Base-by-base conservation (phyloP, 1,140 invertebrate genomes). In the Apis florea region DNA sequence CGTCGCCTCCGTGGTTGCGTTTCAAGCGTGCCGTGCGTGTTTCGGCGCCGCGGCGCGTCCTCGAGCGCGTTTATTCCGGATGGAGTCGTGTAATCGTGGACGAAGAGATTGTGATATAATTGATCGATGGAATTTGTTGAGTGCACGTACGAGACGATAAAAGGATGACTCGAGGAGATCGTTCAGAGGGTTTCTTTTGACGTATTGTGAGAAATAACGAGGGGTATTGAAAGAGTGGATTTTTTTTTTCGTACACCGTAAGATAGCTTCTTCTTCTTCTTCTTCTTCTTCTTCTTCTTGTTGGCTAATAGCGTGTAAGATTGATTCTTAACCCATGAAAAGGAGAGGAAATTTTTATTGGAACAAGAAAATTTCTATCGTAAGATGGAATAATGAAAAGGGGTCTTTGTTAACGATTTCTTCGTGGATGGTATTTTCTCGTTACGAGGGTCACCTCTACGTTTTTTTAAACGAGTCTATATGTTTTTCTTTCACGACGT, bases 11-110 rank as follows among this genome's bases (percentile, higher is more conserved):
- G 72, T 66, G 53, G 24, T 51, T 69, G 59, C 31, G 49, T 54
- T 68, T 63, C 21, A 51, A 67, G 74, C 74, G 73, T 78, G 26
- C 26, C 51, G 69, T 70, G 51, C 69, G 69, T 67, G 12, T 56
- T 49, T 49, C 61, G 49, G 12, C 51, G 49, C 49, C 61, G 21
- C 47, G 21, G 31, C 49, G 26, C n/a, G 26, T 61, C 59, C 59
- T 61, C 59, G 24, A n/a, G 59, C 59, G n/a, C 59, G n/a, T 61
- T 8, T 61, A 13, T 2, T 61, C 24, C 40, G 10, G 12, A 59
- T 59, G 58, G n/a, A 59, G 4, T 59, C 24, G 31, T 40, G 5
- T 10, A 64, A 15, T 10, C 31, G 31, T 13, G 64, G 40, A 47
- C 21, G 21, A 6, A n/a, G 13, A 12, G 13, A 11, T 12, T 9